Conservation (phyloP, 2,888 invertebrate genomes). For the Marronus borbonicus region DNA sequence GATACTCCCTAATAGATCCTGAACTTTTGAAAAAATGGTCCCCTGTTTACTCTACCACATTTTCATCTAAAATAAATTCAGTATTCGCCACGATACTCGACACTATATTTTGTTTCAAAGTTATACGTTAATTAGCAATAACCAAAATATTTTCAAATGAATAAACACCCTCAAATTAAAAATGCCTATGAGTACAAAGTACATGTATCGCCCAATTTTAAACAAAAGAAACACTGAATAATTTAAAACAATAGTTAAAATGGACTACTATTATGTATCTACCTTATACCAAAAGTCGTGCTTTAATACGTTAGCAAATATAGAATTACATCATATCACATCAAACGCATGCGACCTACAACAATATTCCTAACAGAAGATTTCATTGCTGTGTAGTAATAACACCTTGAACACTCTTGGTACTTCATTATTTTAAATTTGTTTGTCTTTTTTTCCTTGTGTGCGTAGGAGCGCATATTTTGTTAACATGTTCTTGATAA, state of each 20-base stretch:
- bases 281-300: not conserved
- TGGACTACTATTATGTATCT: not conserved
- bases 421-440: not conserved
- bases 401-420: slow-evolving; percentile 5
- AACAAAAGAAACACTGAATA: slow-evolving; percentile 1
- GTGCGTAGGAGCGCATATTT: too few species aligned
- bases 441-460: not conserved
- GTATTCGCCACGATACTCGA: too few species aligned
- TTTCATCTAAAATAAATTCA: too few species aligned
- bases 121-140: too few species aligned
- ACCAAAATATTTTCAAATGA: not conserved
- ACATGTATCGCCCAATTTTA: not conserved
- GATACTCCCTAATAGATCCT: too few species aligned
- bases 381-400: slow-evolving; percentile 38
- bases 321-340: slow-evolving; percentile 24
- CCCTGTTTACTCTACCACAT: too few species aligned
- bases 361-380: slow-evolving; percentile 34
- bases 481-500: not conserved
- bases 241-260: slow-evolving; percentile 21
- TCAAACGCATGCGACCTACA: slow-evolving; percentile 27
- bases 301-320: slow-evolving; percentile 1
- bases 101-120: too few species aligned
- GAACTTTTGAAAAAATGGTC: too few species aligned
- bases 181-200: not conserved
- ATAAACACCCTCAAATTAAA: slow-evolving; percentile 1